These are phyloP conservation scores for Palythoa grandis DNA, from an alignment of 92 coral and sea anemone genomes.

Conservation along the genomic window DNA sequence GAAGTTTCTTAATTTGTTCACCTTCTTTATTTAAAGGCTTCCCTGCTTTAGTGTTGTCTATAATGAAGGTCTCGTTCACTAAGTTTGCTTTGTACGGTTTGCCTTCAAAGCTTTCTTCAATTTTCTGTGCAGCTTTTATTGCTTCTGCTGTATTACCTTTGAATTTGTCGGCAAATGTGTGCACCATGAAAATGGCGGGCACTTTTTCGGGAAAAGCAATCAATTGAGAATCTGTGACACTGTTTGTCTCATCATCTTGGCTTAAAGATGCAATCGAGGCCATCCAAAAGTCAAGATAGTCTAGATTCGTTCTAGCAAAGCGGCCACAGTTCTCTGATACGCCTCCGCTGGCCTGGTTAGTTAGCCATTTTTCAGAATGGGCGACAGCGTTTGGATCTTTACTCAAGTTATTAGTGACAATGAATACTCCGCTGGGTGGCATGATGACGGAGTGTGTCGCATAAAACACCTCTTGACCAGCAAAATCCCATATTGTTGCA, in stretches of 20 bases:
- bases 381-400: slow-evolving; percentile 2
- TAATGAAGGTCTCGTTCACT: background rate
- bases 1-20: slow-evolving; percentile 12
- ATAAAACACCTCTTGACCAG: slow-evolving; percentile 31
- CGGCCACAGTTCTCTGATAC: background rate
- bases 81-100: background rate
- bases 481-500: slow-evolving; percentile 30
- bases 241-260: background rate
- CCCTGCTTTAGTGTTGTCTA: slow-evolving; percentile 28
- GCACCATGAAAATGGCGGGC: slow-evolving; percentile 14
- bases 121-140: background rate
- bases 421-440: slow-evolving; percentile 25
- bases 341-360: background rate
- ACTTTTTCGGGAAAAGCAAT: slow-evolving; percentile 12
- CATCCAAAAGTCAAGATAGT: slow-evolving; percentile 32
- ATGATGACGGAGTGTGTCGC: slow-evolving; percentile 10
- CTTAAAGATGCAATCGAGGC: slow-evolving; percentile 6
- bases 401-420: slow-evolving; percentile 10
- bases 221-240: background rate
- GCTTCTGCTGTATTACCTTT: background rate
- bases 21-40: background rate
- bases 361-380: no score
- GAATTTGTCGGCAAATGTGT: slow-evolving; percentile 25
- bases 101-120: background rate
- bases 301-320: background rate